Evolutionary conservation across 1,140 invertebrate genomes (phyloP).

Genomic region (Diorhabda sublineata): DNA sequence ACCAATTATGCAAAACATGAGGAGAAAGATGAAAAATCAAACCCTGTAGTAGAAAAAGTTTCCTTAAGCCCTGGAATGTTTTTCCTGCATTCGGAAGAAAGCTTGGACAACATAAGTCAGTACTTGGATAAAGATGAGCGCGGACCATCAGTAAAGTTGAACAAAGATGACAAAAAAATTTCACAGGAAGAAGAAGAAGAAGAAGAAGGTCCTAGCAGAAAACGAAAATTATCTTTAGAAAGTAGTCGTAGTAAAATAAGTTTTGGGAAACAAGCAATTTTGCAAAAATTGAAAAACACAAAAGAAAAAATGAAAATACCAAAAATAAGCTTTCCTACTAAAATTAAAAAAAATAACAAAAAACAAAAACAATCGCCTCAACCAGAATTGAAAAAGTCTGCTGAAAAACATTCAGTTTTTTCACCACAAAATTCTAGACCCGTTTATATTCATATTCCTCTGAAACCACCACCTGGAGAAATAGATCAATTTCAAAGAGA

Average conservation of each 20-base stretch:
- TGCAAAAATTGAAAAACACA: conserved; percentile 40
- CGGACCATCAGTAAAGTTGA: conserved; percentile 2
- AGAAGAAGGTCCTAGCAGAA: conserved; percentile 26
- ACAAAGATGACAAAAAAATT: conserved; percentile 13
- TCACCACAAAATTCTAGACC: conserved; percentile 23
- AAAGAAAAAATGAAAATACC: conserved; percentile 42
- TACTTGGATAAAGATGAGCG: conserved; percentile 44
- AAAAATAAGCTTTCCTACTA: conserved; percentile 36
- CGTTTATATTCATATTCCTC: conserved; percentile 45
- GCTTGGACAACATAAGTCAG: conserved; percentile 44
- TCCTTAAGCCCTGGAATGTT: conserved; percentile 25
- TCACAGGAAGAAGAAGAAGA: neutral
- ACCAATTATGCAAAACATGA: conserved; percentile 1
- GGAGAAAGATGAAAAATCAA: neutral
- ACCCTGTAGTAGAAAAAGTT: neutral
- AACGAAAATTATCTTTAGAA: conserved; percentile 41
- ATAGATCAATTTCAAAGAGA: conserved; percentile 14
- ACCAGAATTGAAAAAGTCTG: conserved; percentile 5
- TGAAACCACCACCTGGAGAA: conserved; percentile 42
- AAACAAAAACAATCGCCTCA: conserved; percentile 15
- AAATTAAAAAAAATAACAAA: conserved; percentile 18
- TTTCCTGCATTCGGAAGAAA: conserved; percentile 36
- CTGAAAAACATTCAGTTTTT: conserved; percentile 4
- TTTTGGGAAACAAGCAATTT: conserved; percentile 36
- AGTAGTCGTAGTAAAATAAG: conserved; percentile 42